Conservation (phyloP, 64 coral and sea anemone genomes). For the Astreopora myriophthalma region DNA sequence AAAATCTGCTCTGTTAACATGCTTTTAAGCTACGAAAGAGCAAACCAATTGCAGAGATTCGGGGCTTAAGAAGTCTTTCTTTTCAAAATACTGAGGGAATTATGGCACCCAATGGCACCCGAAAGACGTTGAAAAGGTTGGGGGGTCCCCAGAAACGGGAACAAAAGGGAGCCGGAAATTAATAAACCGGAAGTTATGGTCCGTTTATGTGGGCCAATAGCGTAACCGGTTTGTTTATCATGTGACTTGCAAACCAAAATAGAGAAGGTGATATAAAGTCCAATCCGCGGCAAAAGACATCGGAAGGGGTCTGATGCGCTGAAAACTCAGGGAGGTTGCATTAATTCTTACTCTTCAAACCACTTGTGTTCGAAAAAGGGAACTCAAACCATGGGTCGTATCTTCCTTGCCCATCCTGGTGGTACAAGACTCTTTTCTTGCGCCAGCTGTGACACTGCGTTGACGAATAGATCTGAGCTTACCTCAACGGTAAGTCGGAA, state of each 20-base stretch:
- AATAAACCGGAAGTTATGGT: neutral
- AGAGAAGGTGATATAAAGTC: neutral
- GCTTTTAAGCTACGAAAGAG: no score
- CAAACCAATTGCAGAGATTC: no score
- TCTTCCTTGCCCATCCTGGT: slow-evolving; percentile 95
- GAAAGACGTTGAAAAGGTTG: no score
- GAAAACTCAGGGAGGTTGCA: no score
- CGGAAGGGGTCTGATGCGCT: neutral
- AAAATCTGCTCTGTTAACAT: no score
- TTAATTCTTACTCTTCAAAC: neutral
- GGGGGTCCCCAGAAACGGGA: no score
- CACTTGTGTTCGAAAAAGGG: neutral
- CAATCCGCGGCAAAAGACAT: slow-evolving; percentile 5
- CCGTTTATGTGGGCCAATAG: neutral
- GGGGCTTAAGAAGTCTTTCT: no score
- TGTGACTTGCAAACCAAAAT: neutral
- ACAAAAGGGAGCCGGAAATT: neutral
- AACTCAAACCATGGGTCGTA: slow-evolving; percentile 78
- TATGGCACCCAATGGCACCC: no score
- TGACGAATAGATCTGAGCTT: slow-evolving; percentile 97
- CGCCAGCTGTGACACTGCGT: slow-evolving; percentile 97
- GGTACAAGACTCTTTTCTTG: slow-evolving; percentile 95
- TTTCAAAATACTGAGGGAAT: no score
- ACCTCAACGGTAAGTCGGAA: slow-evolving; percentile 89
- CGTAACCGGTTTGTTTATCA: neutral